Conservation (phyloP, 2,113 vertebrate species). For the Dasyurus viverrinus region DNA sequence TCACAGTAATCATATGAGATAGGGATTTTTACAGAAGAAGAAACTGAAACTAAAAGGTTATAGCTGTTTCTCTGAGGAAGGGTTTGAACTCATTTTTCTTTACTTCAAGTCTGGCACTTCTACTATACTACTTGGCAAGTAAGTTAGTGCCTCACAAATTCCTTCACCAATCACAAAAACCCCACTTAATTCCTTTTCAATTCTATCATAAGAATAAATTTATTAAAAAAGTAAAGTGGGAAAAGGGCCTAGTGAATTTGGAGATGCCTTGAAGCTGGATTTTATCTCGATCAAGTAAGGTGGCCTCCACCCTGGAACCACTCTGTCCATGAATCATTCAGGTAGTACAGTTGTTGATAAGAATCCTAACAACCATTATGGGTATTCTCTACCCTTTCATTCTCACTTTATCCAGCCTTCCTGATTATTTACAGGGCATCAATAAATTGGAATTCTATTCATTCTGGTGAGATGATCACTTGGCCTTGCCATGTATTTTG, state of each 20-base stretch:
- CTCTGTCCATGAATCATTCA: neutral
- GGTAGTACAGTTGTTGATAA: neutral
- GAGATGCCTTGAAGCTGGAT: neutral
- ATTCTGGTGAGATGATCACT: neutral
- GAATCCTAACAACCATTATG: neutral
- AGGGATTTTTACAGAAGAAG: neutral
- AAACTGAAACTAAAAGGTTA: neutral
- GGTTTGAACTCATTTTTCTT: neutral
- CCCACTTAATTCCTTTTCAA: neutral
- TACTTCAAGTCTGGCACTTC: neutral
- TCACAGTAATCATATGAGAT: neutral
- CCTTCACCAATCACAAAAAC: too few relatives aligned
- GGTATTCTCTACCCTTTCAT: neutral
- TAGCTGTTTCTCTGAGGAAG: neutral
- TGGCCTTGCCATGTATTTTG: neutral
- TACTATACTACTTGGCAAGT: neutral
- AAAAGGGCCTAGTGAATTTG: neutral
- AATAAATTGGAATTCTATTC: neutral
- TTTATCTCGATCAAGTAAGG: neutral
- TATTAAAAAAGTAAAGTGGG: too few relatives aligned
- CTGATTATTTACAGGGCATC: neutral
- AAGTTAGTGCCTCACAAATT: too few relatives aligned
- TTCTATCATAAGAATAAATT: neutral
- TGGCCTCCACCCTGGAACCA: neutral
- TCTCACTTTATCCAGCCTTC: neutral